Evolutionary conservation across 2,888 invertebrate species (phyloP).

Genomic region (Noctua janthina): DNA sequence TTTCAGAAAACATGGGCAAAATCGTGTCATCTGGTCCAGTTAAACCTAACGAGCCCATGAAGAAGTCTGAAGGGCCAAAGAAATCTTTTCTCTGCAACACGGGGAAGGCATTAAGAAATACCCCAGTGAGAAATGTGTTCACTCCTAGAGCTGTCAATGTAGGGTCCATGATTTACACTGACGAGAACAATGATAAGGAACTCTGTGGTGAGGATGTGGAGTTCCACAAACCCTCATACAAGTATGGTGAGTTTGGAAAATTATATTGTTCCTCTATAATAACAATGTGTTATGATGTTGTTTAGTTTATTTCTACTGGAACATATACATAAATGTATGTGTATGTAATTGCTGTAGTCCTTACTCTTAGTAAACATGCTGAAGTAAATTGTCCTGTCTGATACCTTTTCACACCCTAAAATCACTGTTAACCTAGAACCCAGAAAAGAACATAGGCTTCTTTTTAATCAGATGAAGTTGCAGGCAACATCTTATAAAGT

Average conservation of each 20-base stretch:
- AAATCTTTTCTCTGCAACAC: conserved; percentile 84
- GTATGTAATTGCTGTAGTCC: neutral
- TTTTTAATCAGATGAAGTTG: neutral
- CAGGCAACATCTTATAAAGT: neutral
- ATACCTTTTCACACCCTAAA: neutral
- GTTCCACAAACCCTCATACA: conserved; percentile 80
- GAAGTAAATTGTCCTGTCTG: neutral
- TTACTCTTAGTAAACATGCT: neutral
- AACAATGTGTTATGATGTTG: neutral
- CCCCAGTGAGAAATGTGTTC: conserved; percentile 80
- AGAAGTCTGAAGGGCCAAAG: conserved; percentile 79
- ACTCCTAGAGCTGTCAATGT: conserved; percentile 82
- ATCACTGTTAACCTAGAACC: neutral
- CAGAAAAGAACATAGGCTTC: neutral
- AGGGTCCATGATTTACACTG: conserved; percentile 82
- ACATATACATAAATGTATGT: neutral
- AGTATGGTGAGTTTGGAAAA: conserved; percentile 74
- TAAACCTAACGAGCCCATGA: conserved; percentile 83
- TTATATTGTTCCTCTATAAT: neutral
- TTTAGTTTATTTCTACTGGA: neutral
- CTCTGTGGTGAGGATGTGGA: conserved; percentile 79
- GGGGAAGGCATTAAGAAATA: conserved; percentile 82
- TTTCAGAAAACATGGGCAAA: conserved; percentile 86
- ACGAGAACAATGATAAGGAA: conserved; percentile 71
- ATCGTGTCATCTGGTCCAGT: conserved; percentile 77